Conservation (phyloP, 1,140 invertebrate species). For the Tribolium castaneum region DNA sequence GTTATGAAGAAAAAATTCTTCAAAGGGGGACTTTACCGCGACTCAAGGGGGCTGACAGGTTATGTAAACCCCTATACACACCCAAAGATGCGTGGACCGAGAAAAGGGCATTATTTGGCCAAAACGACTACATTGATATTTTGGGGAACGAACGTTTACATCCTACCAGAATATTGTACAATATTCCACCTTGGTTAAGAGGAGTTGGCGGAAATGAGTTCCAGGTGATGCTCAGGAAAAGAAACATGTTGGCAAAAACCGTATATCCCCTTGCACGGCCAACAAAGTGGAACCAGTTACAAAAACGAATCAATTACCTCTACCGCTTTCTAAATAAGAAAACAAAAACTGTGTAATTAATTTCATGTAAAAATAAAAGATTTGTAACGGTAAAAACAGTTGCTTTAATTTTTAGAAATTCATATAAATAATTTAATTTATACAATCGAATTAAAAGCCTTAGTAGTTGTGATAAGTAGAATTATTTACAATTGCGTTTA, state of each 20-base stretch:
- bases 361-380: background rate
- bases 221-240: conserved; percentile 81
- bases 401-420: conserved; percentile 56
- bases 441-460: conserved; percentile 28
- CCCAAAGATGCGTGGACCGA: conserved; percentile 80
- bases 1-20: conserved; percentile 76
- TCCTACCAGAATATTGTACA: conserved; percentile 84
- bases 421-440: conserved; percentile 55
- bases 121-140: conserved; percentile 98
- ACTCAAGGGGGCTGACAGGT: conserved; percentile 63
- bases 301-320: conserved; percentile 79
- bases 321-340: conserved; percentile 83
- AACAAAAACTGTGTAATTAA: conserved; percentile 73
- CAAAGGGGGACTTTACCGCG: conserved; percentile 77
- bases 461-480: conserved; percentile 13
- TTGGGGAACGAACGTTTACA: conserved; percentile 84
- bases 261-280: conserved; percentile 72
- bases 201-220: conserved; percentile 91
- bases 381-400: conserved; percentile 49
- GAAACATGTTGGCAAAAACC: conserved; percentile 71
- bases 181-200: conserved; percentile 86
- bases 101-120: conserved; percentile 87
- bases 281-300: conserved; percentile 79
- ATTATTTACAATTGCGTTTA: conserved; percentile 23
- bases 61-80: conserved; percentile 78